A percentile compares a stretch with the other conserved stretches of the same genome.
Evolutionary conservation across 2,888 invertebrate genomes (phyloP).

Genomic region (Tetramorium bicarinatum): DNA sequence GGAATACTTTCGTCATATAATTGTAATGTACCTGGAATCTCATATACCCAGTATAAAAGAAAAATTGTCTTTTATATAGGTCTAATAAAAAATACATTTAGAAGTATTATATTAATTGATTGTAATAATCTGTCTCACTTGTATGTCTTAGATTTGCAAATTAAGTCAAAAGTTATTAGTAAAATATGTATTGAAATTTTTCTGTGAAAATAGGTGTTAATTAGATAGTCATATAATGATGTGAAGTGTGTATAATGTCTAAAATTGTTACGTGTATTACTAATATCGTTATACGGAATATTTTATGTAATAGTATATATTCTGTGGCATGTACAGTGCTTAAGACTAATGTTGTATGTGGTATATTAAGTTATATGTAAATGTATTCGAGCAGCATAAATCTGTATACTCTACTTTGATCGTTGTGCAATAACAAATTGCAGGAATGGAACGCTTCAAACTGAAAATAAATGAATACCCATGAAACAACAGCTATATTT

Average conservation of each 20-base stretch:
- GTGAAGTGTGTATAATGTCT: constrained; percentile 19
- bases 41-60: not conserved
- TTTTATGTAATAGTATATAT: constrained; percentile 12
- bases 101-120: constrained; percentile 9
- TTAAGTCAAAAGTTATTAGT: not conserved
- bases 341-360: constrained; percentile 18
- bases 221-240: constrained; percentile 6
- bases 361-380: not conserved
- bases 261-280: constrained; percentile 17
- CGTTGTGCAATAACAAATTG: not conserved
- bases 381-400: not conserved
- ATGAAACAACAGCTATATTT: not conserved
- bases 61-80: constrained; percentile 20
- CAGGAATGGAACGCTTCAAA: not conserved
- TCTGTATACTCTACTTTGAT: not conserved
- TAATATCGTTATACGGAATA: not conserved
- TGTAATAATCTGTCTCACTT: constrained; percentile 6
- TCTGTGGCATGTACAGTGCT: constrained; percentile 6
- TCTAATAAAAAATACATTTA: not conserved
- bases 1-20: constrained; percentile 21
- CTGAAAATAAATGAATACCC: not conserved
- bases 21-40: constrained; percentile 33
- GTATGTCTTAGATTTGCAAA: not conserved
- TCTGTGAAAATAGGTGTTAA: constrained; percentile 19
- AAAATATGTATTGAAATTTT: not conserved